These are phyloP conservation scores for Asobara japonica DNA, from an alignment of 1,140 invertebrate species.

Conservation along the genomic window DNA sequence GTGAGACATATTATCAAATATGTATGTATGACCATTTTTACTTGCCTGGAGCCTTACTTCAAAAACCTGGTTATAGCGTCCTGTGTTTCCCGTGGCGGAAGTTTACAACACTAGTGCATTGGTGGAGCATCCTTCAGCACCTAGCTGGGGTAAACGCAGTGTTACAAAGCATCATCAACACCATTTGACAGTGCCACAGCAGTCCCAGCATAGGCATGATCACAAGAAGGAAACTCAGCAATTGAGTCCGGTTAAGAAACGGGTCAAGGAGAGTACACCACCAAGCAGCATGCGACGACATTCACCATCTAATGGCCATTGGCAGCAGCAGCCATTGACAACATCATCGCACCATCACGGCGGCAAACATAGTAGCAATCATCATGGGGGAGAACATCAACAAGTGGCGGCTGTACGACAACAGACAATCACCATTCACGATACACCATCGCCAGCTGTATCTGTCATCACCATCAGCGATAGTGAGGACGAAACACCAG, in stretches of 20 bases:
- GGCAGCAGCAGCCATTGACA: conserved; percentile 60
- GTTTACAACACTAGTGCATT: conserved; percentile 69
- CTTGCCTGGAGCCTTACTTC: no score
- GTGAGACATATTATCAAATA: no score
- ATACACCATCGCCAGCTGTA: conserved; percentile 93
- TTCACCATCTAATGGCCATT: conserved; percentile 59
- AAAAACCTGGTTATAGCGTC: no score
- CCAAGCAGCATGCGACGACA: conserved; percentile 69
- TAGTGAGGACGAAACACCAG: conserved; percentile 86
- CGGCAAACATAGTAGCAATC: conserved; percentile 55
- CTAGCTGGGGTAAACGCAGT: conserved; percentile 66
- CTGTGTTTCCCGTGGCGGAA: conserved; percentile 75
- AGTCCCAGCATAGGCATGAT: conserved; percentile 63
- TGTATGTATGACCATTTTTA: no score
- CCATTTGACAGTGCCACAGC: conserved; percentile 65
- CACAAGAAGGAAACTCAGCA: conserved; percentile 91
- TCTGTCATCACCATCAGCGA: conserved; percentile 97
- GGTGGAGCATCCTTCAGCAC: conserved; percentile 69
- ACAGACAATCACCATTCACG: conserved; percentile 87
- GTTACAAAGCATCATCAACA: conserved; percentile 70
- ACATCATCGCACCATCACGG: conserved; percentile 54
- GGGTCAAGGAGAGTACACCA: conserved; percentile 96
- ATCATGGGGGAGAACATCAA: conserved; percentile 63
- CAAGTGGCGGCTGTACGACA: conserved; percentile 65
- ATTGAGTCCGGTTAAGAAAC: conserved; percentile 95